These are phyloP conservation scores for Helobdella robusta DNA, from an alignment of 2,888 invertebrate species.

Conservation along the genomic window DNA sequence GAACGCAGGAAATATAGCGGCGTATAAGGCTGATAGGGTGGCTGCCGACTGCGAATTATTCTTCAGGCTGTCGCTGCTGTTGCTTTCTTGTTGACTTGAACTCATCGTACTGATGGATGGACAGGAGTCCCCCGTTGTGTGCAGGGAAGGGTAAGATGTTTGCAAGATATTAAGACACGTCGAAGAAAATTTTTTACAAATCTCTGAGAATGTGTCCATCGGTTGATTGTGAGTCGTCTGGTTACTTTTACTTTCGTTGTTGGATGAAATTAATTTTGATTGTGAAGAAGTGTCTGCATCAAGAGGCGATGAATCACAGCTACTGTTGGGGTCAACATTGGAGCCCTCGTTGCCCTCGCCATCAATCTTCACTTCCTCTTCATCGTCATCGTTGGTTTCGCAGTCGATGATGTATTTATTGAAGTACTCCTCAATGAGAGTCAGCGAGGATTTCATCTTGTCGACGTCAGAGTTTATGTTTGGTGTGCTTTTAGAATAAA, in stretches of 20 bases:
- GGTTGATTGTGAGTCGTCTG: conserved; percentile 8
- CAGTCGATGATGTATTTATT: conserved; percentile 11
- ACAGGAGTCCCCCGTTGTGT: too few relatives aligned
- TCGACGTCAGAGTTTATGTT: not conserved
- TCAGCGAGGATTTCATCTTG: not conserved
- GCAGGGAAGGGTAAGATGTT: not conserved
- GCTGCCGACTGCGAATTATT: not conserved
- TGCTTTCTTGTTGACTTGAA: not conserved
- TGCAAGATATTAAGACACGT: not conserved
- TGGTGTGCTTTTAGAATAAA: conserved; percentile 14
- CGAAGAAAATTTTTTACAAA: conserved; percentile 13
- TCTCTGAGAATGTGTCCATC: not conserved
- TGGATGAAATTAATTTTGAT: too few relatives aligned
- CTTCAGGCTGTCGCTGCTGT: not conserved
- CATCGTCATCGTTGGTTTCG: not conserved
- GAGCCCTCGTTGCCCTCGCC: not conserved
- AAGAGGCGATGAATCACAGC: not conserved
- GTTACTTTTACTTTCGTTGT: not conserved
- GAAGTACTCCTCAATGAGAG: conserved; percentile 11
- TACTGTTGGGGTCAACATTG: not conserved
- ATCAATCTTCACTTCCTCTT: too few relatives aligned
- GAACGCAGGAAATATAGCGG: conserved; percentile 4
- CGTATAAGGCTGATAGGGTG: conserved; percentile 3
- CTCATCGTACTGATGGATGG: too few relatives aligned
- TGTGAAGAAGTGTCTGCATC: not conserved